These are phyloP conservation scores for Schizaphis graminum DNA, from an alignment of 2,888 invertebrate genomes.

Conservation along the genomic window DNA sequence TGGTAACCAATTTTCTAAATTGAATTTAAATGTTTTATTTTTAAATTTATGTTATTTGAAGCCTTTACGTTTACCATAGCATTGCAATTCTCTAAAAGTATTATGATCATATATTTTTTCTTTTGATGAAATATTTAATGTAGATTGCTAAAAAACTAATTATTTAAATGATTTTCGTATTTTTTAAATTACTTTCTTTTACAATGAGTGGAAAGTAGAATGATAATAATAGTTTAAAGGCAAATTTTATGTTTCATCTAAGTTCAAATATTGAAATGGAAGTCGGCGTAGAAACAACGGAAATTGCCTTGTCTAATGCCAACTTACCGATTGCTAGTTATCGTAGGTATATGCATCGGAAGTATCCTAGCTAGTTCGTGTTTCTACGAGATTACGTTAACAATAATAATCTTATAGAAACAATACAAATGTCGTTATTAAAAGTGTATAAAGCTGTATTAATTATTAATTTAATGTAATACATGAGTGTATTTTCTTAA, in stretches of 20 bases:
- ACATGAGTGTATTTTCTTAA: not conserved
- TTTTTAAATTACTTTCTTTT: not conserved
- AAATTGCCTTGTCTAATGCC: slow-evolving; percentile 38
- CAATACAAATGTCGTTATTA: not conserved
- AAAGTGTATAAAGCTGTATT: not conserved
- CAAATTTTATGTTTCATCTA: not conserved
- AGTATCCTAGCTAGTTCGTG: not conserved
- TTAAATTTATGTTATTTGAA: not conserved
- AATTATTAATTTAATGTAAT: not conserved
- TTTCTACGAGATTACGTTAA: not conserved
- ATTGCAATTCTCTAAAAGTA: not conserved
- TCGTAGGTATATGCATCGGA: not conserved
- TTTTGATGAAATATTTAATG: not conserved
- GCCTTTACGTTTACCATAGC: not conserved
- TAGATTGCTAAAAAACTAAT: not conserved
- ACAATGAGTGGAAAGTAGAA: not conserved
- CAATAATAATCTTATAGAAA: not conserved
- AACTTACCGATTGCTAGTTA: not conserved
- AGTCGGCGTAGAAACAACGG: slow-evolving; percentile 20
- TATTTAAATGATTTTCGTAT: not conserved
- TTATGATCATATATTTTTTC: not conserved
- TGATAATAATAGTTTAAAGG: not conserved
- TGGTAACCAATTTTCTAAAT: not conserved
- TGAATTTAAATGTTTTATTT: not conserved
- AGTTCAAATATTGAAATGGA: slow-evolving; percentile 19